Percentiles rank a stretch among this genome's conserved stretches.
Evolutionary conservation across 2,113 vertebrate species (phyloP).

Genomic region (Cyphomyrus plagiostoma): DNA sequence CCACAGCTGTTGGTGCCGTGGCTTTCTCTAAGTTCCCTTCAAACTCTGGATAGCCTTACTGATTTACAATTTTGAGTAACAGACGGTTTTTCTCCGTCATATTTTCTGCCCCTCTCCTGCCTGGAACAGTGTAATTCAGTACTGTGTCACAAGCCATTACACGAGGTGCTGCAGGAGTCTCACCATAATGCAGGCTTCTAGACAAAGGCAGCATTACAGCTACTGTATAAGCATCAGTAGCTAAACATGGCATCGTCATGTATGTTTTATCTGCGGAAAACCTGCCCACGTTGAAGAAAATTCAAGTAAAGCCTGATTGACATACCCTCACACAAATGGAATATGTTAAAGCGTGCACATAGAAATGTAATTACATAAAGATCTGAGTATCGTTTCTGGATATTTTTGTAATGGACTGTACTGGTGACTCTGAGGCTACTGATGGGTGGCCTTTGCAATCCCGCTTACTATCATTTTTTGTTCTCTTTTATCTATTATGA

Average conservation of each 20-base stretch:
- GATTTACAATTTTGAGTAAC: neutral
- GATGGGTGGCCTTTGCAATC: neutral
- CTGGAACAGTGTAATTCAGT: neutral
- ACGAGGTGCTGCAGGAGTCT: neutral
- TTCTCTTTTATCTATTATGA: neutral
- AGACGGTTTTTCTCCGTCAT: neutral
- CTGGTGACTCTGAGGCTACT: neutral
- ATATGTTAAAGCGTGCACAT: neutral
- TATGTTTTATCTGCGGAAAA: neutral
- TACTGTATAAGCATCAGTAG: neutral
- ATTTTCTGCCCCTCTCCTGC: neutral
- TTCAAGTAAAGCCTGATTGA: neutral
- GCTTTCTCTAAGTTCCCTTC: neutral
- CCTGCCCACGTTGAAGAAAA: neutral
- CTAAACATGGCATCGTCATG: neutral
- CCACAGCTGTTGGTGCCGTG: neutral
- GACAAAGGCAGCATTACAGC: neutral
- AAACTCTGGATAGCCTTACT: neutral
- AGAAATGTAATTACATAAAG: neutral
- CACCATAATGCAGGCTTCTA: neutral
- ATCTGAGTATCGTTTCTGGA: neutral
- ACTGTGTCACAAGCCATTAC: neutral
- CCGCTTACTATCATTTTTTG: neutral
- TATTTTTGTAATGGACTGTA: neutral
- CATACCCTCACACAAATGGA: neutral